Evolutionary conservation across 2,888 invertebrate genomes (phyloP).

Genomic region (Thera obeliscata): DNA sequence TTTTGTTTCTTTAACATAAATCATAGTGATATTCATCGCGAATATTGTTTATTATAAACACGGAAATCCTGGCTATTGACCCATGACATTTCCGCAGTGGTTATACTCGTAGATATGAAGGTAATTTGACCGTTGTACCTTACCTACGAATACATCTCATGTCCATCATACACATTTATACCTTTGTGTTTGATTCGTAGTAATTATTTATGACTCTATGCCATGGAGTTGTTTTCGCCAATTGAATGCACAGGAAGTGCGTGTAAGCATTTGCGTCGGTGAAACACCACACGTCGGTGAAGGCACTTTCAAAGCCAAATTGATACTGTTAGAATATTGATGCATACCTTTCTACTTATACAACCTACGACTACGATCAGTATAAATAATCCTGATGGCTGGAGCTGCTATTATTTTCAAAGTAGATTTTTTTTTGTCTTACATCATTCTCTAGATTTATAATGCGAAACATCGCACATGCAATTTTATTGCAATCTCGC

Average conservation of each 20-base stretch:
- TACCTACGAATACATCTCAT: slow-evolving; percentile 1
- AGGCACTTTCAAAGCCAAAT: slow-evolving; percentile 54
- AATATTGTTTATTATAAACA: slow-evolving; percentile 21
- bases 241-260: slow-evolving; percentile 73
- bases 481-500: slow-evolving; percentile 50
- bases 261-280: slow-evolving; percentile 75
- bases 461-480: slow-evolving; percentile 39
- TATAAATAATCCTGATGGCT: slow-evolving; percentile 23
- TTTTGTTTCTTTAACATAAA: slow-evolving; percentile 5
- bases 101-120: slow-evolving; percentile 53
- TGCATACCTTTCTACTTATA: background rate
- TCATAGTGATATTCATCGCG: slow-evolving; percentile 12
- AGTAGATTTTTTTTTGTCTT: slow-evolving; percentile 30
- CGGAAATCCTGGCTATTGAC: slow-evolving; percentile 47
- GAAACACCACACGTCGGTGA: slow-evolving; percentile 53
- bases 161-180: background rate
- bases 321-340: slow-evolving; percentile 47
- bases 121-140: slow-evolving; percentile 32
- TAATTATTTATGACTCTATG: slow-evolving; percentile 25
- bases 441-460: slow-evolving; percentile 32
- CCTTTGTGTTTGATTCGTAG: slow-evolving; percentile 17
- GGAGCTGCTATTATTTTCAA: slow-evolving; percentile 40
- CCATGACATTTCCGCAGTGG: slow-evolving; percentile 66
- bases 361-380: background rate
- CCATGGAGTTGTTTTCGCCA: slow-evolving; percentile 56